phyloP scores from a whole-genome alignment of 2,113 vertebrate genomes.

The Erythrolamprus reginae region DNA sequence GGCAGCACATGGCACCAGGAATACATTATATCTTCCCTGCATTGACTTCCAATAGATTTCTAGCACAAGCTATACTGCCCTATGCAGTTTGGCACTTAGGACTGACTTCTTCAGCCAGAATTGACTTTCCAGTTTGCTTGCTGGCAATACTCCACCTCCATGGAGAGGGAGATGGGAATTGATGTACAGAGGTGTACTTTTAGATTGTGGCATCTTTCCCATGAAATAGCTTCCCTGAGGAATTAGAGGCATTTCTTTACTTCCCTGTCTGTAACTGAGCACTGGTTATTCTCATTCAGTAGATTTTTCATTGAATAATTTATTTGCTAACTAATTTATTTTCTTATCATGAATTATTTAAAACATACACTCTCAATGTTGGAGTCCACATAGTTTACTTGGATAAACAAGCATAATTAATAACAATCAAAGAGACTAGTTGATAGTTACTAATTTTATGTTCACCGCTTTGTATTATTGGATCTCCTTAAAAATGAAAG shows the following conservation, averaged over 20 bases:
- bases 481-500: neutral
- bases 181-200: neutral
- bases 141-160: neutral
- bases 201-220: neutral
- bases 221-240: neutral
- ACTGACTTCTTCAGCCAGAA: neutral
- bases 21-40: neutral
- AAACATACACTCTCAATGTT: neutral
- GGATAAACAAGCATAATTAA: neutral
- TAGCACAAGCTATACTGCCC: neutral
- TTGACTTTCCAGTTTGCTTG: neutral
- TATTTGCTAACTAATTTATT: neutral
- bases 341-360: neutral
- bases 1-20: neutral
- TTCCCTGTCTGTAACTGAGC: neutral
- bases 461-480: neutral
- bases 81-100: neutral
- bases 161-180: neutral
- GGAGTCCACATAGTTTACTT: neutral
- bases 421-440: neutral
- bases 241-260: neutral
- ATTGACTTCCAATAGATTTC: neutral
- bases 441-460: neutral
- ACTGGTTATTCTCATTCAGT: neutral
- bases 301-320: neutral